Conservation (phyloP, 1,140 invertebrate genomes). For the Ips nitidus region DNA sequence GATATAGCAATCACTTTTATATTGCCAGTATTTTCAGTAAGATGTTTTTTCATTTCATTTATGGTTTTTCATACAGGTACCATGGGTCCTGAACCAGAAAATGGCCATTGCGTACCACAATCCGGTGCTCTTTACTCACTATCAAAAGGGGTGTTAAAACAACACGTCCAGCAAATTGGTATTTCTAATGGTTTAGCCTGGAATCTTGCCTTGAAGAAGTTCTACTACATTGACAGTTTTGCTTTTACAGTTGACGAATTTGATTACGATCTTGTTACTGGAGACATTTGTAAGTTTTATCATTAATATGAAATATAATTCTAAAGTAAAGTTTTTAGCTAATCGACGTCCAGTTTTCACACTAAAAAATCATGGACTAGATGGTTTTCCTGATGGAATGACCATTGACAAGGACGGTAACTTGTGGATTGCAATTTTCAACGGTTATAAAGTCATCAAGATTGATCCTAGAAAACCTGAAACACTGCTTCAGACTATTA, state of each 20-base stretch:
- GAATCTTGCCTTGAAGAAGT: conserved; percentile 65
- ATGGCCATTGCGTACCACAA: conserved; percentile 33
- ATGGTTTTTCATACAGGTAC: conserved; percentile 37
- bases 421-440: conserved; percentile 65
- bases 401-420: conserved; percentile 67
- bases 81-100: conserved; percentile 40
- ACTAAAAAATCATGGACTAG: conserved; percentile 35
- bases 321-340: conserved; percentile 28
- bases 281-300: conserved; percentile 63
- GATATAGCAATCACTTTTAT: not conserved
- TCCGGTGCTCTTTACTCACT: conserved; percentile 40
- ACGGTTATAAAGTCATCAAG: conserved; percentile 48
- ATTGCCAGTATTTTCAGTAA: not conserved
- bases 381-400: conserved; percentile 66
- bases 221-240: conserved; percentile 76
- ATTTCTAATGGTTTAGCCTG: conserved; percentile 84
- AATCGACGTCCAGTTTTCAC: conserved; percentile 43
- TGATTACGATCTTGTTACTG: conserved; percentile 71
- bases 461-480: conserved; percentile 50
- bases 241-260: conserved; percentile 67
- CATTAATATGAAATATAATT: not conserved
- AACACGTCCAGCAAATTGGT: conserved; percentile 55
- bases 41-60: conserved; percentile 8
- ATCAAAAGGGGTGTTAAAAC: conserved; percentile 31
- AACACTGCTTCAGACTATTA: conserved; percentile 42